Percentiles rank a stretch among this genome's conserved stretches.
phyloP scores from a whole-genome alignment of 2,797 vertebrate species.

The Cetoscarus ocellatus region DNA sequence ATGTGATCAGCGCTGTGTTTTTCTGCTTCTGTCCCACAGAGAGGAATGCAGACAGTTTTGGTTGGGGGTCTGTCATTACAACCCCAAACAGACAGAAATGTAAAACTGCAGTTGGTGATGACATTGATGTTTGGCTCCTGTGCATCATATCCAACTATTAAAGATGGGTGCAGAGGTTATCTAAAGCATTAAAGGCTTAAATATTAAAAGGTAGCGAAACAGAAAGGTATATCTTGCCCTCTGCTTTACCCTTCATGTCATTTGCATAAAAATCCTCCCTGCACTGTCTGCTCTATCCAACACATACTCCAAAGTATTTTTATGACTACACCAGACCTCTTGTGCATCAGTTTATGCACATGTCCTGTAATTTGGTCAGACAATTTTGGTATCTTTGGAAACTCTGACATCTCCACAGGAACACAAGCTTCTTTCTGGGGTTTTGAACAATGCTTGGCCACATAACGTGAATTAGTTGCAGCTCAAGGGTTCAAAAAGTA shows the following conservation, averaged over 20 bases:
- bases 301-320: conserved; percentile 16
- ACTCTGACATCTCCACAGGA: conserved; percentile 5
- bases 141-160: conserved; percentile 1
- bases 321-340: conserved; percentile 21
- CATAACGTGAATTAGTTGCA: background rate
- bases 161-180: conserved; percentile 12
- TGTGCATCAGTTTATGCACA: conserved; percentile 16
- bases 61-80: conserved; percentile 39
- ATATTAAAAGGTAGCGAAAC: too few species aligned
- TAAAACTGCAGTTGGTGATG: conserved; percentile 32
- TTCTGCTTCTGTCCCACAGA: conserved; percentile 34
- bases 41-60: conserved; percentile 62
- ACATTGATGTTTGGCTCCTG: background rate
- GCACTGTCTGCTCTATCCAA: conserved; percentile 3
- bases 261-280: conserved; percentile 3
- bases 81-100: conserved; percentile 30
- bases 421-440: background rate
- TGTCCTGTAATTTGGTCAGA: conserved; percentile 35
- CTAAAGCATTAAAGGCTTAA: conserved; percentile 13
- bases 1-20: conserved; percentile 57
- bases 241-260: background rate
- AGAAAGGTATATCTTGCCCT: background rate
- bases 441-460: conserved; percentile 16
- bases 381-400: conserved; percentile 39
- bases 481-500: conserved; percentile 6